A percentile compares a stretch with the other conserved stretches of the same genome.
phyloP scores from a whole-genome alignment of 1,140 invertebrate species.

The Trachelipus rathkii region DNA sequence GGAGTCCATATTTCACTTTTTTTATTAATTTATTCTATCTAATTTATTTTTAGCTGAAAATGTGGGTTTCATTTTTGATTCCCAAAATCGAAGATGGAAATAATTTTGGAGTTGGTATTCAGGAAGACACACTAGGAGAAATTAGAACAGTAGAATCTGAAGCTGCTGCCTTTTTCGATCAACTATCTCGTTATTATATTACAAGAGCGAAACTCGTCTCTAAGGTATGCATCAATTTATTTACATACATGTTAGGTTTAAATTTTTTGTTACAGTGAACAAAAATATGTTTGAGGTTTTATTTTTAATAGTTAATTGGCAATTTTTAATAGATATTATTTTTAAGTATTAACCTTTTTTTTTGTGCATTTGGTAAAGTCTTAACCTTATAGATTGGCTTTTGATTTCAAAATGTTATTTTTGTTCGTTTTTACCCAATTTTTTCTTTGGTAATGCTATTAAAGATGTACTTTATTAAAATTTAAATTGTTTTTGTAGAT shows the following conservation, averaged over 20 bases:
- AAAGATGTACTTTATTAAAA: too few relatives aligned
- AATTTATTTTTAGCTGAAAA: slow-evolving; percentile 72
- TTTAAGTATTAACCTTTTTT: too few relatives aligned
- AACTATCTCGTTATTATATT: slow-evolving; percentile 82
- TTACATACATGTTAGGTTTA: too few relatives aligned
- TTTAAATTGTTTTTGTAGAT: too few relatives aligned
- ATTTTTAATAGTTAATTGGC: too few relatives aligned
- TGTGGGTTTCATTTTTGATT: slow-evolving; percentile 99
- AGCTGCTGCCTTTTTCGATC: slow-evolving; percentile 93
- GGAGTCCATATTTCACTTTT: too few relatives aligned
- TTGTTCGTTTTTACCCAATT: too few relatives aligned
- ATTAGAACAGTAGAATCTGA: slow-evolving; percentile 94
- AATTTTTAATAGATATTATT: background rate
- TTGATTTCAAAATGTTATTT: too few relatives aligned
- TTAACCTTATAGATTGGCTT: too few relatives aligned
- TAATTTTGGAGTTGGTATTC: slow-evolving; percentile 97
- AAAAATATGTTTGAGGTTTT: background rate
- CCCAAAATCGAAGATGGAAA: slow-evolving; percentile 99
- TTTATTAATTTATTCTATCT: too few relatives aligned
- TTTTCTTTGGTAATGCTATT: too few relatives aligned
- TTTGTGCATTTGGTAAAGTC: too few relatives aligned
- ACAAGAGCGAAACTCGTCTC: slow-evolving; percentile 63
- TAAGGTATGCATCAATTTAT: slow-evolving; percentile 54
- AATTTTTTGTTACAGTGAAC: background rate
- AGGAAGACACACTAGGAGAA: slow-evolving; percentile 94